phyloP scores from a whole-genome alignment of 2,888 invertebrate genomes.

The Ormyrus rosae region DNA sequence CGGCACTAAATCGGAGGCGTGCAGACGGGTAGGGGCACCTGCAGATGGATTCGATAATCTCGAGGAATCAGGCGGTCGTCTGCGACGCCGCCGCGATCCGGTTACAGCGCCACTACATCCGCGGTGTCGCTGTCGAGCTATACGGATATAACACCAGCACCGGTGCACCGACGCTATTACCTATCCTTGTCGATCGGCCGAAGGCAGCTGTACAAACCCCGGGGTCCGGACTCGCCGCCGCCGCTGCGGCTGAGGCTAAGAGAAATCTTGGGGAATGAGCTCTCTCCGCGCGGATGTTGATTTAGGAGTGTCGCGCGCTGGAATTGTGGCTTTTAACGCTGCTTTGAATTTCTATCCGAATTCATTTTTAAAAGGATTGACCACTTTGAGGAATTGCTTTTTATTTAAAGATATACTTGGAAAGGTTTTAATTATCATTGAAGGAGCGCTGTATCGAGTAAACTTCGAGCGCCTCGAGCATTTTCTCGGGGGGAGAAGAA shows the following conservation, averaged over 20 bases:
- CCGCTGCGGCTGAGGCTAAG: background rate
- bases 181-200: background rate
- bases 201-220: no score
- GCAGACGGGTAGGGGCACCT: constrained; percentile 15
- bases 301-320: no score
- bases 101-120: background rate
- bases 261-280: background rate
- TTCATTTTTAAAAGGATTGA: no score
- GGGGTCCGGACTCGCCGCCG: background rate
- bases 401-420: no score
- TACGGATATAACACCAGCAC: background rate
- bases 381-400: no score
- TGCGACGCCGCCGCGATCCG: background rate
- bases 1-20: background rate
- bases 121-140: background rate
- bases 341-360: no score
- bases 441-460: no score
- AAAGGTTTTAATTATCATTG: no score
- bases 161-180: background rate
- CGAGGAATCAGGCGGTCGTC: background rate
- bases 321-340: no score
- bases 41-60: constrained; percentile 31
- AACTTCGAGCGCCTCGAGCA: no score
- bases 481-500: no score
- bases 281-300: background rate